A percentile compares a stretch with the other conserved stretches of the same genome.
These are phyloP conservation scores for Sebastes wilsoni DNA, from an alignment of 2,797 vertebrate genomes.

Conservation along the genomic window DNA sequence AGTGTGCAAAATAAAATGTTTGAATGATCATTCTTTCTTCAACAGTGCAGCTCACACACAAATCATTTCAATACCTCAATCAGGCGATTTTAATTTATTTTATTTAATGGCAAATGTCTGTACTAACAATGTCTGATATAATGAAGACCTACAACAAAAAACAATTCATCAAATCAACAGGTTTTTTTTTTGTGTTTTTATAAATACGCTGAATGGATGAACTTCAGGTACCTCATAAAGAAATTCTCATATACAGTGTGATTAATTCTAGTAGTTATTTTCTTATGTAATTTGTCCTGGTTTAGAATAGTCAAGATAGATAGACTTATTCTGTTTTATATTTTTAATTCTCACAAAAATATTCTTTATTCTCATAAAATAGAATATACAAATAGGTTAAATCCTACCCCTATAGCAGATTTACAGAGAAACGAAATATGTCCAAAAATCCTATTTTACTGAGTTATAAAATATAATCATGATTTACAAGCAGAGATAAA, in stretches of 20 bases:
- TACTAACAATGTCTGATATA: background rate
- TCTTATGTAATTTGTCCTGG: background rate
- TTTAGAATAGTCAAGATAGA: background rate
- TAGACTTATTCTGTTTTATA: background rate
- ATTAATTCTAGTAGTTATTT: background rate
- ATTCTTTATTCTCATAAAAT: background rate
- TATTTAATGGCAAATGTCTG: background rate
- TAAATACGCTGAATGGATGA: background rate
- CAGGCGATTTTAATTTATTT: background rate
- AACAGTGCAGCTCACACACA: background rate
- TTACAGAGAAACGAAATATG: background rate
- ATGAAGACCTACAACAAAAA: background rate
- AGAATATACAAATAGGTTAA: background rate
- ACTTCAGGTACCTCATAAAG: background rate
- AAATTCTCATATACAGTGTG: background rate
- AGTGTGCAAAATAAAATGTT: background rate
- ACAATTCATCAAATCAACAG: background rate
- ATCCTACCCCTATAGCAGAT: background rate
- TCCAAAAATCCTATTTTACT: constrained; percentile 32
- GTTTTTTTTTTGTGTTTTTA: too few species aligned
- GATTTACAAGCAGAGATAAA: constrained; percentile 1
- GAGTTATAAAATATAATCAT: background rate
- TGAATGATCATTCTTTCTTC: background rate
- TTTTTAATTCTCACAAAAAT: background rate
- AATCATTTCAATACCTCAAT: background rate